Conservation (phyloP, 1,140 invertebrate genomes). For the Diorhabda elongata region DNA sequence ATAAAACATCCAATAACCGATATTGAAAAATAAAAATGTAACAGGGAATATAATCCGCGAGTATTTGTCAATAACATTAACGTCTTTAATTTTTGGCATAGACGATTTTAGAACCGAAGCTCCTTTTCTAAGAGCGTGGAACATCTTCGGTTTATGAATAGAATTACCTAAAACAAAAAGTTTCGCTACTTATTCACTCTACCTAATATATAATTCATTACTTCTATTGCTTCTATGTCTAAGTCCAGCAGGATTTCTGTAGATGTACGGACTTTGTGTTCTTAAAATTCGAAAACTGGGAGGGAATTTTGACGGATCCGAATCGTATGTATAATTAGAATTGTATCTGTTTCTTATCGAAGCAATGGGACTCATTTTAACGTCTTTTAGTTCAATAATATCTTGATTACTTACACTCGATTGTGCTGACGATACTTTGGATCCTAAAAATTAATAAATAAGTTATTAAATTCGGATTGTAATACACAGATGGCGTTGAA, state of each 20-base stretch:
- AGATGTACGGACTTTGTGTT: conserved; percentile 50
- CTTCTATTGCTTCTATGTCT: conserved; percentile 58
- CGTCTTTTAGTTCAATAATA: conserved; percentile 76
- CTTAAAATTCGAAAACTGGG: conserved; percentile 75
- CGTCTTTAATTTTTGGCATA: conserved; percentile 92
- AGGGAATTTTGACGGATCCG: conserved; percentile 65
- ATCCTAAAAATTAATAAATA: conserved; percentile 38
- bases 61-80: conserved; percentile 96
- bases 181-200: background rate
- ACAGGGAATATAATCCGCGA: conserved; percentile 91
- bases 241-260: conserved; percentile 51
- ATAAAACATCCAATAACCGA: conserved; percentile 93
- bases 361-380: conserved; percentile 77
- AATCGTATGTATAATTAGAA: conserved; percentile 43
- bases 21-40: conserved; percentile 90
- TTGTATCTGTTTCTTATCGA: conserved; percentile 68
- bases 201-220: conserved; percentile 28
- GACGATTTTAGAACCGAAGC: conserved; percentile 75
- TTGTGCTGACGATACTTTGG: conserved; percentile 45
- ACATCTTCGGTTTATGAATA: conserved; percentile 61
- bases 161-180: conserved; percentile 48
- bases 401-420: conserved; percentile 52
- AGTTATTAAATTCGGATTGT: too few species aligned
- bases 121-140: conserved; percentile 72
- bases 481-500: too few species aligned